Percentiles rank a stretch among this genome's conserved stretches.
phyloP scores from a whole-genome alignment of 2,797 vertebrate genomes.

The Hozukius guyotensis region DNA sequence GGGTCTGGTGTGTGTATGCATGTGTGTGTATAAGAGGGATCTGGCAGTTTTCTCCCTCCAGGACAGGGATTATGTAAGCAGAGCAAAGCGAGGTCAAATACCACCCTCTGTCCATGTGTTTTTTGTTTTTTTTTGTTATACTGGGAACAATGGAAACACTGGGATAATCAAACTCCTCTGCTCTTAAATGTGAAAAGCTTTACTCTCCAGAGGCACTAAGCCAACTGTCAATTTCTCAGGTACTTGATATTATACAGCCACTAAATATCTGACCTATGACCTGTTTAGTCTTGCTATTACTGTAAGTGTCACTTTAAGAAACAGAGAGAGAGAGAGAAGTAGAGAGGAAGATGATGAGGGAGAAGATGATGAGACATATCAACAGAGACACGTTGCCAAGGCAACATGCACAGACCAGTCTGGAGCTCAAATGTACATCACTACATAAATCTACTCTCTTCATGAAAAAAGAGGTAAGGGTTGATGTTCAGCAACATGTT shows the following conservation, averaged over 20 bases:
- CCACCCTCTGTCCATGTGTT: constrained; percentile 19
- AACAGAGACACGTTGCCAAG: constrained; percentile 28
- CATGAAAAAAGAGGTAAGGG: not conserved
- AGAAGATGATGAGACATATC: constrained; percentile 11
- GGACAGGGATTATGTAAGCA: constrained; percentile 66
- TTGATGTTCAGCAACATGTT: constrained; percentile 2
- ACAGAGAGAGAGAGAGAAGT: not conserved
- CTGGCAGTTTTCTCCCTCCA: constrained; percentile 58
- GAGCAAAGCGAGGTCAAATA: constrained; percentile 52
- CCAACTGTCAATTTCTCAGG: not conserved
- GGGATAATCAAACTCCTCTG: constrained; percentile 22
- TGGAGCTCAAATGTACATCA: constrained; percentile 25
- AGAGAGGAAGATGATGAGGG: not conserved
- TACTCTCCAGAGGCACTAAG: constrained; percentile 4
- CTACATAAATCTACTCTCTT: not conserved
- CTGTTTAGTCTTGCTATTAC: not conserved
- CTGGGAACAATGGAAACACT: constrained; percentile 61
- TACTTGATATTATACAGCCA: not conserved
- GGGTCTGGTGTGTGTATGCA: constrained; percentile 3
- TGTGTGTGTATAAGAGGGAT: constrained; percentile 40
- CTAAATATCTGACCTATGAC: not conserved
- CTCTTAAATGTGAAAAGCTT: constrained; percentile 24
- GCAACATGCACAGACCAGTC: constrained; percentile 34
- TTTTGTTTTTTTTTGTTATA: constrained; percentile 28
- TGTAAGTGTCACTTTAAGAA: constrained; percentile 18